A percentile compares a stretch with the other conserved stretches of the same genome.
Conservation (phyloP, 2,113 vertebrate genomes). For the Phaethornis superciliosus region DNA sequence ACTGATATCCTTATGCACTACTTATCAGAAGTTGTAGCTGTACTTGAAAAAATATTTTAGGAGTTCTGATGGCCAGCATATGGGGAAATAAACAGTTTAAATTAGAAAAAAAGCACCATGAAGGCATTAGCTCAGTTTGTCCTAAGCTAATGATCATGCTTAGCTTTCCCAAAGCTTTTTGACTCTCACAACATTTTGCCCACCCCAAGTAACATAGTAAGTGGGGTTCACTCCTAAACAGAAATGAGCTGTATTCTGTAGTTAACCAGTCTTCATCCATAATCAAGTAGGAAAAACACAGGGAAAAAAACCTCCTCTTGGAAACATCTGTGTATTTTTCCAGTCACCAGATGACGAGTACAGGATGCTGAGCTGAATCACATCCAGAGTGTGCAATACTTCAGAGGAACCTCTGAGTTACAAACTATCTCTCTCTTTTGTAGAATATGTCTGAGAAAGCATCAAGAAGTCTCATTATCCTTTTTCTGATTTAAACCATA, state of each 20-base stretch:
- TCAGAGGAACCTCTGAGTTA: not conserved
- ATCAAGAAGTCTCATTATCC: not conserved
- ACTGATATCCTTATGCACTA: not conserved
- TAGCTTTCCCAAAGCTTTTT: accelerated
- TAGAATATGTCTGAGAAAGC: not conserved
- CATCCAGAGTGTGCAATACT: not conserved
- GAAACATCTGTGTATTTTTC: not conserved
- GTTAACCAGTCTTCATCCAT: not conserved
- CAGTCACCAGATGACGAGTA: not conserved
- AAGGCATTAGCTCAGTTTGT: not conserved
- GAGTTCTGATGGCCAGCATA: not conserved
- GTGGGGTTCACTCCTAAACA: not conserved
- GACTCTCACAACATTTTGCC: accelerated
- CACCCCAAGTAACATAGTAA: accelerated
- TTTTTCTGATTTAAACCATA: not conserved
- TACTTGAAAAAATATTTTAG: not conserved
- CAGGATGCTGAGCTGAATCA: not conserved
- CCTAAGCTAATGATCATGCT: not conserved
- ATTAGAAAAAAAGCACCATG: not conserved
- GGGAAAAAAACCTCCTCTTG: not conserved
- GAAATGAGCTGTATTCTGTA: not conserved
- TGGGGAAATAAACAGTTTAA: not conserved
- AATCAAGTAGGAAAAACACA: not conserved
- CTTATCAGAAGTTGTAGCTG: not conserved
- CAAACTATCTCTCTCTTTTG: not conserved